Percentiles rank a stretch among this genome's conserved stretches.
Conservation (phyloP, 2,888 invertebrate species). For the Aelia acuminata region DNA sequence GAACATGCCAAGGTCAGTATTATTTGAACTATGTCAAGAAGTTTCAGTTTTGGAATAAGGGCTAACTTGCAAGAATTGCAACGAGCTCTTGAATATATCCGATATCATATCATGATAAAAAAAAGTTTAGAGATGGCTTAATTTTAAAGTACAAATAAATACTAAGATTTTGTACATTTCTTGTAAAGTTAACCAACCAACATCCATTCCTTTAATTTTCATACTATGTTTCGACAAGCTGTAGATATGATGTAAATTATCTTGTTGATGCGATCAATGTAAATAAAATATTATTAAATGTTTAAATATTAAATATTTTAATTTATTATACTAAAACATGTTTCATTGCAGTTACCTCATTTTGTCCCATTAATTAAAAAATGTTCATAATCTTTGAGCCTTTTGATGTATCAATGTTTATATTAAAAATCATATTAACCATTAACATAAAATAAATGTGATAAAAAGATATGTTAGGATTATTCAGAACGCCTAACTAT, state of each 20-base stretch:
- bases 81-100: neutral
- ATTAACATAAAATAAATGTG: too few relatives aligned
- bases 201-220: neutral
- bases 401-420: too few relatives aligned
- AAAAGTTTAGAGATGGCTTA: neutral
- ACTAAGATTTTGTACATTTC: neutral
- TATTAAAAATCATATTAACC: too few relatives aligned
- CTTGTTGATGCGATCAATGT: neutral
- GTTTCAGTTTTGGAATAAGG: too few relatives aligned
- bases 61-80: too few relatives aligned
- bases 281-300: slow-evolving; percentile 16
- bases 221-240: neutral
- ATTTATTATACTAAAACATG: neutral
- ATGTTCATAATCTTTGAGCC: neutral
- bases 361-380: neutral
- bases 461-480: too few relatives aligned
- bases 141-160: neutral
- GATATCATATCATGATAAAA: neutral
- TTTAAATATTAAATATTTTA: slow-evolving; percentile 31
- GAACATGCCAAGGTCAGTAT: too few relatives aligned
- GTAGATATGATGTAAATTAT: slow-evolving; percentile 28
- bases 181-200: neutral
- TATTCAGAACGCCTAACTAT: too few relatives aligned
- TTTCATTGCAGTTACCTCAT: neutral
- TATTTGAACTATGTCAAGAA: too few relatives aligned